Evolutionary conservation across 2,113 vertebrate genomes (phyloP), one percentile per base, ranked within the genome.

Genomic region (Ctenomys sociabilis): DNA sequence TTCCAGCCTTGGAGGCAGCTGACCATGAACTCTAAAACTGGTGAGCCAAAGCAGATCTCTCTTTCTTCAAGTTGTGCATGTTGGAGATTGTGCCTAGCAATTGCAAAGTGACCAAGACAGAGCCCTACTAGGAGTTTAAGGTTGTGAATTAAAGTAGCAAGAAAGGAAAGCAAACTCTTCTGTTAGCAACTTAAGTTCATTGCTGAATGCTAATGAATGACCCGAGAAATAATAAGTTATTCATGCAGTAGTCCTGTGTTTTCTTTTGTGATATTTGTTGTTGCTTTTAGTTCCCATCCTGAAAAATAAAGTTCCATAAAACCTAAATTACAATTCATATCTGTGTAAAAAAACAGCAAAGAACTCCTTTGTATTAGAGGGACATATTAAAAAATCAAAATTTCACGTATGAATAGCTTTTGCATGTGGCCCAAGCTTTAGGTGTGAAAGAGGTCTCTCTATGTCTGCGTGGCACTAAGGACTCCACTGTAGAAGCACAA

Each of bases 61-160:
- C 54, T 17, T 75, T 75, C 43, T 14, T 75, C 4, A 43, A 30
- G 40, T 28, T 30, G 73, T 45, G 26, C 4, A 26, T 49, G 43
- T 7, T 45, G 43, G 43, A 2, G 14, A 77, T 30, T 49, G 75
- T 32, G 43, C 28, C 43, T 40, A 49, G 13, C 2, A 7, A 45
- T 49, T 16, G 75, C 13, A 73, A 73, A 40, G 70, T 40, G 21
- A 88, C 83, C 17, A 66, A 28, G 54, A 35, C 26, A 90, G 66
- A 75, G 21, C 2, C 40, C 85, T 86, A 32, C 5, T 45, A 86
- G 63, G 87, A 87, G 59, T 87, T 75, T 72, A 94, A 84, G 32
- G 89, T 57, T 87, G 89, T 78, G 59, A 87, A 81, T 87, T 95
- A 91, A 93, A 87, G 6, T 66, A 72, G 40, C 37, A 57, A 88